Evolutionary conservation across 2,888 invertebrate species (phyloP), one percentile per base, ranked within the genome.

Genomic region (Aspidapion aeneum): DNA sequence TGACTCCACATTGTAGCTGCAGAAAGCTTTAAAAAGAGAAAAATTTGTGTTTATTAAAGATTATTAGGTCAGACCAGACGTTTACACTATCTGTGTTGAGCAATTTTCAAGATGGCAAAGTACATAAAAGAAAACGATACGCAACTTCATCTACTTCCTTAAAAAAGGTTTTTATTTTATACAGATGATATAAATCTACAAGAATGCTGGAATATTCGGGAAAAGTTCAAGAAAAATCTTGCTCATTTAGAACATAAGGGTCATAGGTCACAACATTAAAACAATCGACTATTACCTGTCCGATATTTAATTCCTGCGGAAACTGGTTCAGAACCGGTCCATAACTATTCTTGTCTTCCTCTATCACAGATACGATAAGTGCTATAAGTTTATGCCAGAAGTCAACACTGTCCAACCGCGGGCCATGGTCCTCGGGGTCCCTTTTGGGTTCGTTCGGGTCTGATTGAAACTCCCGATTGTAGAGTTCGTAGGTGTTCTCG

Each of bases 351-450:
- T 93, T 91, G 79, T 99, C 99, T 80, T 99, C 99, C 80, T 99
- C 99, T 76, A 99, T 97, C 66, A 99, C 98, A 67, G 98, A 97
- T 60, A 96, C 96, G 71, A 98, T 96, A 65, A 99, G 87, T 22
- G 96, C 96, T 69, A 98, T 96, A 64, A 98, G 84, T 79, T 97
- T 97, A 82, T 97, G 96, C 98, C 98, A 98, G 83, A 98, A 98
- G 80, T 97, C 96, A 48, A 98, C 89, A 66, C 93, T 94, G 76
- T 96, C 94, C 74, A 93, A 78, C 72, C 91, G 87, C 1, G 93
- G 93, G 50, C 90, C 94, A 79, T 87, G 95, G 82, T 89, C 96
- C 78, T 94, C 91, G 16, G 91, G 89, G 77, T 94, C 94, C 63
- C 92, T 86, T 74, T 94, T 94, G 1, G 91, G 88, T 82, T 95